phyloP scores from a whole-genome alignment of 1,140 invertebrate genomes.

The Mizuhopecten yessoensis region DNA sequence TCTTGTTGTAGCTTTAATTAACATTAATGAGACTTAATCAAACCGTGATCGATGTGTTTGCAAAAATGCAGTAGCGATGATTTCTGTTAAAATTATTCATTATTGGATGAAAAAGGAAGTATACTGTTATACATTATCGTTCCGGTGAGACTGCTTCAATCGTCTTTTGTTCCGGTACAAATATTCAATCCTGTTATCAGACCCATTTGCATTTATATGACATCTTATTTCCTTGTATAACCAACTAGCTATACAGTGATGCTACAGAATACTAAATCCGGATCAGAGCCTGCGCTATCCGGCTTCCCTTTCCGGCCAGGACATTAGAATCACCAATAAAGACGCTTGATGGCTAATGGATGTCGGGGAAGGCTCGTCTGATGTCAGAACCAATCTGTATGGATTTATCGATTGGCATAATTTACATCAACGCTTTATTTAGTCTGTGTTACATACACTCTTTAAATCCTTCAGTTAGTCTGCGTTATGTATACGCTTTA shows the following conservation, averaged over 20 bases:
- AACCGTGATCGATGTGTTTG: not conserved
- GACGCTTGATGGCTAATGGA: constrained; percentile 18
- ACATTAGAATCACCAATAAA: constrained; percentile 39
- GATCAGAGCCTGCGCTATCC: constrained; percentile 21
- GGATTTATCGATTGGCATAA: not conserved
- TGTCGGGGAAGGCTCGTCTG: not conserved
- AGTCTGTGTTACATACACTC: not conserved
- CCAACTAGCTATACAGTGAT: constrained; percentile 30
- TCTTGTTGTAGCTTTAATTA: not conserved
- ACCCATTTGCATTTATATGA: constrained; percentile 28
- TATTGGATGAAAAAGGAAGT: not conserved
- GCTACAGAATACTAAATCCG: not conserved
- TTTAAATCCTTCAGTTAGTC: not conserved
- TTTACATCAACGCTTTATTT: constrained; percentile 37
- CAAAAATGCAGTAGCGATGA: not conserved
- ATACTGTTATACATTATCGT: not conserved
- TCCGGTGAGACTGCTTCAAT: not conserved
- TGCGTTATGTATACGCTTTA: constrained; percentile 5
- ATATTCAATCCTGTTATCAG: constrained; percentile 16
- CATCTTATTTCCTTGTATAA: constrained; percentile 13
- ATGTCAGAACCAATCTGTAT: constrained; percentile 2
- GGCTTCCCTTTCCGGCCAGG: constrained; percentile 29
- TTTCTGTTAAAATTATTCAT: not conserved
- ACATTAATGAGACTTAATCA: not conserved
- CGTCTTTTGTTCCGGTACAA: constrained; percentile 22